Evolutionary conservation across 2,888 invertebrate species (phyloP).

Genomic region (Aelia acuminata): DNA sequence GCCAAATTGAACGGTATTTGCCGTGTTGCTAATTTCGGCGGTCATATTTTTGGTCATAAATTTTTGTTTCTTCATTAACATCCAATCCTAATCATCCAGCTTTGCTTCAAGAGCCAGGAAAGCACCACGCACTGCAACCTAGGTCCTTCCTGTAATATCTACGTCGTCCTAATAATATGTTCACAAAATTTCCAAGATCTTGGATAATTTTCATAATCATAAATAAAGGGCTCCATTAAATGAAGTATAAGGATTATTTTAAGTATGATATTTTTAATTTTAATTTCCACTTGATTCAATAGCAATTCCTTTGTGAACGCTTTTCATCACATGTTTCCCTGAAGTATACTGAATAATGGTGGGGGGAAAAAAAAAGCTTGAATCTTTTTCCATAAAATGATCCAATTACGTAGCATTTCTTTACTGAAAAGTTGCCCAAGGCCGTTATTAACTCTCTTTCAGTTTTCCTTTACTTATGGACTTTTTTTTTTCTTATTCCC

Average conservation of each 20-base stretch:
- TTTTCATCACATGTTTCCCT: background rate
- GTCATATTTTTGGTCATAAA: no score
- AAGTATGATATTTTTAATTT: background rate
- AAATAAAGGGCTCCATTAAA: background rate
- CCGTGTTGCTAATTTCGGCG: no score
- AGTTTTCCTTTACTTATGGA: background rate
- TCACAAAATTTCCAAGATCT: no score
- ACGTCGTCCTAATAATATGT: no score
- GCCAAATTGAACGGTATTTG: no score
- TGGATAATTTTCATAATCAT: no score
- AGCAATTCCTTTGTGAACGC: background rate
- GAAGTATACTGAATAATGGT: background rate
- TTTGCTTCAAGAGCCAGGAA: no score
- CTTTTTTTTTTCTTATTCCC: background rate
- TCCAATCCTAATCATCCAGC: no score
- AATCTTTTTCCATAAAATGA: background rate
- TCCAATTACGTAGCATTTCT: constrained; percentile 15
- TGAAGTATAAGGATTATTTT: no score
- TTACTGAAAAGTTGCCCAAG: background rate
- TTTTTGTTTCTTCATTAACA: no score
- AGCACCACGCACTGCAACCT: no score
- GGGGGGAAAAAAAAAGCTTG: background rate
- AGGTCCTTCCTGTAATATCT: no score
- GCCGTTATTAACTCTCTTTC: constrained; percentile 20
- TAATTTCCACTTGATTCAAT: background rate